Conservation (phyloP, 2,797 vertebrate species). For the Hapalemur alaotrensis region DNA sequence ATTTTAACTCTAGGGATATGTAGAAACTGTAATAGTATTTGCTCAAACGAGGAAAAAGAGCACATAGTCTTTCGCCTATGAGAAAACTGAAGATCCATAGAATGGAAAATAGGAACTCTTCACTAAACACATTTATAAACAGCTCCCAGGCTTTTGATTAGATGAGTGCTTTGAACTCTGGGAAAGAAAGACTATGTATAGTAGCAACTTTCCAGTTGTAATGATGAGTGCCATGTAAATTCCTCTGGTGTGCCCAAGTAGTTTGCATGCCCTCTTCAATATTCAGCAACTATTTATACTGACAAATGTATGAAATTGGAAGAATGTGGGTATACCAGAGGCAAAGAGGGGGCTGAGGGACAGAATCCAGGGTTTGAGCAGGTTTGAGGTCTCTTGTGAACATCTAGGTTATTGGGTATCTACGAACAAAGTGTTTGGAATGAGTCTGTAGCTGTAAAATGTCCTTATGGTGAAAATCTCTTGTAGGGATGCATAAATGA, state of each 20-base stretch:
- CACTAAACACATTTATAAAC: not conserved
- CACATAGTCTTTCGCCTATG: not conserved
- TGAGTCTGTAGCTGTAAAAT: not conserved
- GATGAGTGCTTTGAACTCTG: not conserved
- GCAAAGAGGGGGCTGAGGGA: not conserved
- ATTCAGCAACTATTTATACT: slow-evolving; percentile 44
- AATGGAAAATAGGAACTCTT: not conserved
- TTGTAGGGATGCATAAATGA: not conserved
- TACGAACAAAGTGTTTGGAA: slow-evolving; percentile 39
- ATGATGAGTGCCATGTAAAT: not conserved
- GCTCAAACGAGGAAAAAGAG: not conserved
- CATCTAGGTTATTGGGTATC: slow-evolving; percentile 25
- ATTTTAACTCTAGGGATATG: not conserved
- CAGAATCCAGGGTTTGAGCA: not conserved
- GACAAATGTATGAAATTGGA: not conserved
- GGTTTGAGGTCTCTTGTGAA: slow-evolving; percentile 29
- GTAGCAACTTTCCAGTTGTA: not conserved
- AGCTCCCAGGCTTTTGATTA: not conserved
- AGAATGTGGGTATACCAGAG: not conserved
- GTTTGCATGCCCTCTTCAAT: not conserved
- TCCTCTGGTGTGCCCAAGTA: not conserved
- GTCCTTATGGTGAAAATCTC: not conserved
- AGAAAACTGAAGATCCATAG: not conserved
- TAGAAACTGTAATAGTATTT: slow-evolving; percentile 5
- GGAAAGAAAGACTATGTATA: not conserved